phyloP scores from a whole-genome alignment of 2,113 vertebrate species.

The Strix uralensis region DNA sequence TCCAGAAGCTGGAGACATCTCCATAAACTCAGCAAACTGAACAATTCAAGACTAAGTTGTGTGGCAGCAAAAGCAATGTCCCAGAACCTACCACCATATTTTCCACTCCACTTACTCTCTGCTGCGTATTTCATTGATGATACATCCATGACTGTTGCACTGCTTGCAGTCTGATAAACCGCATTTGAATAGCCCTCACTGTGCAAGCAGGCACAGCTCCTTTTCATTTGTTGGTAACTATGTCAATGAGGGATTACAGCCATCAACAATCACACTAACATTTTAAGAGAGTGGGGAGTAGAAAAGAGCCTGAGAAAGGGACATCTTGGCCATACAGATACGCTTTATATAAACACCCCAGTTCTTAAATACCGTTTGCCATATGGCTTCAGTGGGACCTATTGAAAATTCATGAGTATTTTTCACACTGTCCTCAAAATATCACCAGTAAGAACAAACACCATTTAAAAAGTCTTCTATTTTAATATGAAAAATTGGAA shows the following conservation, averaged over 20 bases:
- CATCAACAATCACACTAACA: neutral
- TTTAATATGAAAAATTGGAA: neutral
- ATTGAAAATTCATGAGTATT: neutral
- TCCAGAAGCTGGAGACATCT: neutral
- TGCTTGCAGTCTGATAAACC: fast-evolving
- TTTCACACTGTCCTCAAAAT: neutral
- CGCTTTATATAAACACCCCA: neutral
- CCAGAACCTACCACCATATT: neutral
- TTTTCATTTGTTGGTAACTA: neutral
- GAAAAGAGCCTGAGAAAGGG: neutral
- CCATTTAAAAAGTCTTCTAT: neutral
- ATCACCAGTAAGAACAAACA: neutral
- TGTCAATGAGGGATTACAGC: neutral
- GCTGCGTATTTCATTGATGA: neutral
- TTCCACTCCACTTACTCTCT: neutral
- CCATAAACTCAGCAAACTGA: neutral
- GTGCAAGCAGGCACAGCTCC: neutral
- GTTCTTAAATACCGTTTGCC: neutral
- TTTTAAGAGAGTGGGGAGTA: neutral
- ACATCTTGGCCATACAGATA: neutral
- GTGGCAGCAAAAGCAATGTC: neutral
- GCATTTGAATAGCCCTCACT: neutral
- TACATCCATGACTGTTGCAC: neutral
- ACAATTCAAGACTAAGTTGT: neutral
- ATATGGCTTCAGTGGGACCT: neutral